phyloP scores from a whole-genome alignment of 30 jellyfish, hydroid and myxozoan species.

The Pelagia noctiluca region DNA sequence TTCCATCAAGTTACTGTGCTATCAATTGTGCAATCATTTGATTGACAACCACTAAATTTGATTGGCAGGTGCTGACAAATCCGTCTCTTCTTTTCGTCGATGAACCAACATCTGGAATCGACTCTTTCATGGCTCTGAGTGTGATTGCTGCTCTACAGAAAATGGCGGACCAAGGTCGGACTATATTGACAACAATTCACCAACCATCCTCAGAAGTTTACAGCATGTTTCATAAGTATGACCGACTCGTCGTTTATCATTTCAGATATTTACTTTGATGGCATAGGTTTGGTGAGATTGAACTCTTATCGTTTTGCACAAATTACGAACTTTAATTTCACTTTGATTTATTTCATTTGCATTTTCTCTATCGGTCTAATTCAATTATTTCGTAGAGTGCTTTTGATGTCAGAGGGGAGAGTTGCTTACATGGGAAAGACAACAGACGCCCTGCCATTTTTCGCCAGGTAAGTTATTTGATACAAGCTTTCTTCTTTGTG shows the following conservation, averaged over 20 bases:
- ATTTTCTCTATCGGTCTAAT: neutral
- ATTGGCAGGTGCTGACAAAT: conserved; percentile 76
- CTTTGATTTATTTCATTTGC: neutral
- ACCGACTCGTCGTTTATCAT: neutral
- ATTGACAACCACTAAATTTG: neutral
- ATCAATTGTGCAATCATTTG: too few relatives aligned
- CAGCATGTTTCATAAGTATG: conserved; percentile 85
- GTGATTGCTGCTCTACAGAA: conserved; percentile 85
- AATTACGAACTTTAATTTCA: neutral
- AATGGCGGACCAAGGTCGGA: conserved; percentile 81
- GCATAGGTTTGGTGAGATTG: neutral
- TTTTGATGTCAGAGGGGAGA: conserved; percentile 92
- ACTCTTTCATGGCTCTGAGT: conserved; percentile 95
- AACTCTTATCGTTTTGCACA: neutral
- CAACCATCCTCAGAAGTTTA: conserved; percentile 95
- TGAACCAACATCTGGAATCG: conserved; percentile 97
- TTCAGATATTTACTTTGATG: too few relatives aligned
- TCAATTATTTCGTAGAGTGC: conserved; percentile 57
- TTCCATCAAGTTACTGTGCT: too few relatives aligned
- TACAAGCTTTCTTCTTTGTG: too few relatives aligned
- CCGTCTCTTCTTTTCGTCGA: conserved; percentile 94
- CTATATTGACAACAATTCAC: conserved; percentile 90
- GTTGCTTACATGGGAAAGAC: conserved; percentile 89
- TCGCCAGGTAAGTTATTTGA: conserved; percentile 77
- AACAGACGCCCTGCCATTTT: conserved; percentile 75